phyloP scores from a whole-genome alignment of 2,797 vertebrate genomes.

The Euthynnus affinis region DNA sequence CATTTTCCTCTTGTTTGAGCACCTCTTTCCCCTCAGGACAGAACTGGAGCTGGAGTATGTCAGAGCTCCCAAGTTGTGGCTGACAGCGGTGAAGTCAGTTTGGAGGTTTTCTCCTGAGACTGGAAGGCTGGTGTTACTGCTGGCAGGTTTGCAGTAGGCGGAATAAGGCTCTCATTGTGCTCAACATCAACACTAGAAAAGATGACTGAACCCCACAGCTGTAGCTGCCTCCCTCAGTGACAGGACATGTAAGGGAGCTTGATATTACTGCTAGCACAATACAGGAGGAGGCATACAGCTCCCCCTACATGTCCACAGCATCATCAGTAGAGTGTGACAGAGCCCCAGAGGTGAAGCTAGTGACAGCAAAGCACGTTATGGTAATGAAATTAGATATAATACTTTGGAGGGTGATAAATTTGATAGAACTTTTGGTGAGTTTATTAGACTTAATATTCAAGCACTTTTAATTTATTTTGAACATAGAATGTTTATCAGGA shows the following conservation, averaged over 20 bases:
- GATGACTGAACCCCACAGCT: slow-evolving; percentile 4
- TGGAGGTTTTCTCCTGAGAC: slow-evolving; percentile 31
- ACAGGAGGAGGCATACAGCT: neutral
- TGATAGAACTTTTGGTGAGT: neutral
- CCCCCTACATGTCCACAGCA: neutral
- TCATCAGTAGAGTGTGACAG: slow-evolving; percentile 28
- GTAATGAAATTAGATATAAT: slow-evolving; percentile 8
- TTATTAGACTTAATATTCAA: slow-evolving; percentile 3
- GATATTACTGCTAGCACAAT: slow-evolving; percentile 9
- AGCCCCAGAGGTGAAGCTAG: slow-evolving; percentile 29
- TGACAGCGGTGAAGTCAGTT: slow-evolving; percentile 1
- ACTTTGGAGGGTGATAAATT: neutral
- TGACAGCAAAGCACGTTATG: neutral
- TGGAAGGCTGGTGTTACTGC: slow-evolving; percentile 9
- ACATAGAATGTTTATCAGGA: neutral
- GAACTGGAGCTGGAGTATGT: slow-evolving; percentile 20
- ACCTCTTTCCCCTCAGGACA: slow-evolving; percentile 31
- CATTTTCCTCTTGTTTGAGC: slow-evolving; percentile 12
- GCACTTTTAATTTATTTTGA: neutral
- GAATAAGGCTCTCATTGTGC: slow-evolving; percentile 10
- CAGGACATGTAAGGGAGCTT: slow-evolving; percentile 29
- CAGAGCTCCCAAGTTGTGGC: slow-evolving; percentile 9
- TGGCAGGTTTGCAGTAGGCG: slow-evolving; percentile 18
- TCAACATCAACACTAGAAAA: neutral
- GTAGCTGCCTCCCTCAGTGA: slow-evolving; percentile 17